Conservation (phyloP, 1,140 invertebrate genomes). For the Macrotrachela quadricornifera region DNA sequence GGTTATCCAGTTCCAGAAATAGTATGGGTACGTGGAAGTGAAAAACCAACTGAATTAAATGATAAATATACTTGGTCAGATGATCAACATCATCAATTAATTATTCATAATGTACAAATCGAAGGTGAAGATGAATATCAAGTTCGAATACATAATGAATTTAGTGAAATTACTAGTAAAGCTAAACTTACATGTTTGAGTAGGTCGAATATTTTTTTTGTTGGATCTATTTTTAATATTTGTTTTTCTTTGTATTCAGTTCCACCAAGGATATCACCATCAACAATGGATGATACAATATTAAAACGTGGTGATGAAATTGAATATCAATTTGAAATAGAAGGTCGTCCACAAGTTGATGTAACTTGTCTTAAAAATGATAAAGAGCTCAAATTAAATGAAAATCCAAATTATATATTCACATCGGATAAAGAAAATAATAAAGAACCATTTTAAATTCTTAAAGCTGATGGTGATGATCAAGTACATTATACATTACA, state of each 20-base stretch:
- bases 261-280: not conserved
- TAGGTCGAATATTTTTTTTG: too few relatives aligned
- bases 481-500: not conserved
- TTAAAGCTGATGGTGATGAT: not conserved
- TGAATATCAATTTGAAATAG: slow-evolving; percentile 1
- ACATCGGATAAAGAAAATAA: not conserved
- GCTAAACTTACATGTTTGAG: not conserved
- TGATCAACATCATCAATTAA: not conserved
- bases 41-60: slow-evolving; percentile 14
- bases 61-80: not conserved
- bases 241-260: too few relatives aligned
- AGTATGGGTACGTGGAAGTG: slow-evolving; percentile 41
- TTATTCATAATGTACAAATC: not conserved
- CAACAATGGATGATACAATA: too few relatives aligned
- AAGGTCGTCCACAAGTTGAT: not conserved
- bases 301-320: too few relatives aligned
- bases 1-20: slow-evolving; percentile 31
- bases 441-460: not conserved
- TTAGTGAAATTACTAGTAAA: not conserved
- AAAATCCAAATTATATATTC: not conserved
- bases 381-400: not conserved
- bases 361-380: slow-evolving; percentile 3
- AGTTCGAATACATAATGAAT: not conserved
- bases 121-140: not conserved
- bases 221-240: too few relatives aligned